phyloP scores from a whole-genome alignment of 2,797 vertebrate species.

The Gymnoscopelus microlampas region DNA sequence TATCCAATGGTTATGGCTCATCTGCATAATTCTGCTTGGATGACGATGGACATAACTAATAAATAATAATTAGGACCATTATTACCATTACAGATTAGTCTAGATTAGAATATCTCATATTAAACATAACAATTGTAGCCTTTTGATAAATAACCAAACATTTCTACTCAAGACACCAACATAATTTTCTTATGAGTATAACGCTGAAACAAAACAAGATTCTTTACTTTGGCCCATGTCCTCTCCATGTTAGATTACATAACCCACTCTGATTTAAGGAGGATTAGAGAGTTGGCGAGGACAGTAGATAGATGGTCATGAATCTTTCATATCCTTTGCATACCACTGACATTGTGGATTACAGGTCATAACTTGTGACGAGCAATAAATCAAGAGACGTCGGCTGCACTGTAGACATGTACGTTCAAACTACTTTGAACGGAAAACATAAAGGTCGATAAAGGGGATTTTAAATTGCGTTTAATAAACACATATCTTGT shows the following conservation, averaged over 20 bases:
- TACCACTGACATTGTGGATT: slow-evolving; percentile 37
- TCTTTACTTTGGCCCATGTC: slow-evolving; percentile 10
- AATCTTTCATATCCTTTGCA: slow-evolving; percentile 39
- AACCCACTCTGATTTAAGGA: slow-evolving; percentile 27
- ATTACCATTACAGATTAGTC: neutral
- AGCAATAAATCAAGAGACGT: slow-evolving; percentile 15
- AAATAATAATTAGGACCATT: neutral
- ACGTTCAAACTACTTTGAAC: neutral
- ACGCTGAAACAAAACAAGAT: neutral
- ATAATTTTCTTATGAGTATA: neutral
- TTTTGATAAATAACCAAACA: neutral
- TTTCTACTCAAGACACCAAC: neutral
- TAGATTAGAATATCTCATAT: neutral
- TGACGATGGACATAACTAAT: neutral
- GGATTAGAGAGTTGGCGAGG: slow-evolving; percentile 32
- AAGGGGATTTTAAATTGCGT: neutral
- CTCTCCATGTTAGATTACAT: slow-evolving; percentile 6
- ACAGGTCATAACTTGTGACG: slow-evolving; percentile 14
- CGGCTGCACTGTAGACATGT: slow-evolving; percentile 3
- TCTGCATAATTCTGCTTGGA: too few species aligned
- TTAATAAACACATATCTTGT: neutral
- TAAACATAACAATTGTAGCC: neutral
- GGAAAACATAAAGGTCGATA: neutral
- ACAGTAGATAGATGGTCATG: slow-evolving; percentile 16
- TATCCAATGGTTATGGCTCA: too few species aligned